A percentile compares a stretch with the other conserved stretches of the same genome.
Evolutionary conservation across 2,888 invertebrate species (phyloP).

Genomic region (Drosophila nigritarsus): DNA sequence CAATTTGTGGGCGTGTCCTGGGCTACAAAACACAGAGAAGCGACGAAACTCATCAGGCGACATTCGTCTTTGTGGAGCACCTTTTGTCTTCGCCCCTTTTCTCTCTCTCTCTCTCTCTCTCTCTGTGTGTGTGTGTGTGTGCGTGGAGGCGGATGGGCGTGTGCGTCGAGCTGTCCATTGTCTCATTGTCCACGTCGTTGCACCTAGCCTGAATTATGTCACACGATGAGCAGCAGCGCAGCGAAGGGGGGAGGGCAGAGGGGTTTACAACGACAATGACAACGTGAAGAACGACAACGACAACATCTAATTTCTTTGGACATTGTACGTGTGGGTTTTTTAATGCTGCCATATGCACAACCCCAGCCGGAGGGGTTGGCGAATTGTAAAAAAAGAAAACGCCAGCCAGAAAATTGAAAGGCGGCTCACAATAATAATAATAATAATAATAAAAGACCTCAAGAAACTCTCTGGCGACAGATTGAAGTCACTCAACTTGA

Average conservation of each 20-base stretch:
- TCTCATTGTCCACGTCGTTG: constrained; percentile 67
- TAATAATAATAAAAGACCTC: constrained; percentile 66
- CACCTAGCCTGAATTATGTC: constrained; percentile 80
- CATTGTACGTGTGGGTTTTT: constrained; percentile 80
- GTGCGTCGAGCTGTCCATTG: constrained; percentile 67
- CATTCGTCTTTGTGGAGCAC: constrained; percentile 51
- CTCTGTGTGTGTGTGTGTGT: too few relatives aligned
- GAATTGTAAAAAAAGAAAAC: constrained; percentile 49
- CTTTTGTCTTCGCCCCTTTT: constrained; percentile 47
- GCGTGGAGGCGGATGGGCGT: constrained; percentile 35
- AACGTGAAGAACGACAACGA: constrained; percentile 21
- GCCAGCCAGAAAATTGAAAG: constrained; percentile 43
- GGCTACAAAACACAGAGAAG: constrained; percentile 20
- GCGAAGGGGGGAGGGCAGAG: background rate
- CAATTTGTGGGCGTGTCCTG: constrained; percentile 68
- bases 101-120: background rate
- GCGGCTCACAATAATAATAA: constrained; percentile 42
- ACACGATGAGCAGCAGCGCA: constrained; percentile 51
- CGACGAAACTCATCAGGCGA: constrained; percentile 70
- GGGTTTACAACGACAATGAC: background rate
- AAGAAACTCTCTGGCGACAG: constrained; percentile 79
- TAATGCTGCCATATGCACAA: constrained; percentile 85
- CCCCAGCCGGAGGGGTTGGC: constrained; percentile 64
- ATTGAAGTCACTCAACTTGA: constrained; percentile 85
- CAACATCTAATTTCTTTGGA: constrained; percentile 79